Evolutionary conservation across 2,797 vertebrate genomes (phyloP).

Genomic region (Myotis daubentonii): DNA sequence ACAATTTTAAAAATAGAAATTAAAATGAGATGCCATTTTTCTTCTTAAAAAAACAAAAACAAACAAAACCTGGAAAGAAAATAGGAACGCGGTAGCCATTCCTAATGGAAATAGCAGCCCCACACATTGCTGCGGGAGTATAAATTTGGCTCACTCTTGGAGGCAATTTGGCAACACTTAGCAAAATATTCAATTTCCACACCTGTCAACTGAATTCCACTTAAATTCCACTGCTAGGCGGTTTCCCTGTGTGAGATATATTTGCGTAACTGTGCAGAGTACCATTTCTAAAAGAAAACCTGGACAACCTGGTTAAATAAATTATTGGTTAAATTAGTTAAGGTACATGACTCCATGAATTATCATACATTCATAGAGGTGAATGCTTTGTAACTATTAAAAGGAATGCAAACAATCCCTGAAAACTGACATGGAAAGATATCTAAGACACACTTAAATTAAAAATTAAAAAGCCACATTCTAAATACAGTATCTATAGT

Average conservation of each 20-base stretch:
- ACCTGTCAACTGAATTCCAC: background rate
- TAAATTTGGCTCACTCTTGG: background rate
- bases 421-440: background rate
- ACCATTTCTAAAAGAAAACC: background rate
- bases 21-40: background rate
- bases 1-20: slow-evolving; percentile 21
- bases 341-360: background rate
- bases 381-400: background rate
- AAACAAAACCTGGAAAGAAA: background rate
- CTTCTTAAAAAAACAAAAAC: background rate
- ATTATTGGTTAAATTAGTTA: background rate
- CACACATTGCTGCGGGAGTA: too few species aligned
- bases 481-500: background rate
- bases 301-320: background rate
- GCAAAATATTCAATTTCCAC: background rate
- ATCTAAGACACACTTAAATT: background rate
- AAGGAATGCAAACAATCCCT: background rate
- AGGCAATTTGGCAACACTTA: background rate
- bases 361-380: background rate
- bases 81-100: background rate
- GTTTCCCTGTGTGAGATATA: background rate
- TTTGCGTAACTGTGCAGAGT: background rate
- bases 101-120: background rate
- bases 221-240: background rate
- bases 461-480: background rate